Evolutionary conservation across 2,888 invertebrate species (phyloP).

Genomic region (Sylvicola cinctus): DNA sequence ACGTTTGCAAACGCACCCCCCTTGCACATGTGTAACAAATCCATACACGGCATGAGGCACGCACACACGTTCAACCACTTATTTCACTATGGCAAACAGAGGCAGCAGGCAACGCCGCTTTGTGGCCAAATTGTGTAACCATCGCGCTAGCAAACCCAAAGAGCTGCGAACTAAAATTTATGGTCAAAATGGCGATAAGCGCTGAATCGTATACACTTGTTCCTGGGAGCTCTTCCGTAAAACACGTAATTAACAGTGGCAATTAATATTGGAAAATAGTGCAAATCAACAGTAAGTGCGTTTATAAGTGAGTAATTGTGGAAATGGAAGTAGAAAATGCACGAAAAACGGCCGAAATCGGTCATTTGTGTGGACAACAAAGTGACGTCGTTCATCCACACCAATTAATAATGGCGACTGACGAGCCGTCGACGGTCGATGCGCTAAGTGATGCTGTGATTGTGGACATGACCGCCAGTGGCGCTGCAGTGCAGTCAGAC

Average conservation of each 20-base stretch:
- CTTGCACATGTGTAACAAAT: too few relatives aligned
- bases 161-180: too few relatives aligned
- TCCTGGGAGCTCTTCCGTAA: conserved; percentile 9
- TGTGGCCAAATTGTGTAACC: too few relatives aligned
- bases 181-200: conserved; percentile 16
- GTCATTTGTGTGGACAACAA: conserved; percentile 11
- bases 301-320: neutral
- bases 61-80: too few relatives aligned
- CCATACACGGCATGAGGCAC: too few relatives aligned
- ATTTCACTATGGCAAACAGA: too few relatives aligned
- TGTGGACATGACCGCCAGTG: neutral
- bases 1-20: too few relatives aligned
- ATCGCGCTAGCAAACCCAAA: too few relatives aligned
- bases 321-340: conserved; percentile 3
- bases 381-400: conserved; percentile 10
- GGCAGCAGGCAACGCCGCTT: too few relatives aligned
- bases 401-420: conserved; percentile 21
- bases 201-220: conserved; percentile 11
- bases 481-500: neutral
- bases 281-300: neutral
- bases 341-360: conserved; percentile 13
- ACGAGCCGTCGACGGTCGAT: conserved; percentile 9
- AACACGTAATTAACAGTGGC: conserved; percentile 7
- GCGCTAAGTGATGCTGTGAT: neutral
- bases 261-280: neutral